Evolutionary conservation across 2,797 vertebrate species (phyloP).

Genomic region (Eulemur mongoz): DNA sequence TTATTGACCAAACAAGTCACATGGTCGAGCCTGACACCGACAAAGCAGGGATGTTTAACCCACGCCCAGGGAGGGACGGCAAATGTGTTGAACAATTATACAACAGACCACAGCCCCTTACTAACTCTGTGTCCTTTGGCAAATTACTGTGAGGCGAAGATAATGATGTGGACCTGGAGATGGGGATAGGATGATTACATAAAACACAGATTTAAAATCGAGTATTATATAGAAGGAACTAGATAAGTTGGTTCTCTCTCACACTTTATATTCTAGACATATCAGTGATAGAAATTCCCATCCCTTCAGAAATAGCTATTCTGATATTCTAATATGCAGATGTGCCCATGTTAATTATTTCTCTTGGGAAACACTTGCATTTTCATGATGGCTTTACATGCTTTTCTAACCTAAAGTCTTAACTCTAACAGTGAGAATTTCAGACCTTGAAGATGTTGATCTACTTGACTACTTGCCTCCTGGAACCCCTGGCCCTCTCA

Average conservation of each 20-base stretch:
- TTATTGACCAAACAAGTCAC: neutral
- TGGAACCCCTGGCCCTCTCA: neutral
- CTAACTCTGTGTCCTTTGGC: neutral
- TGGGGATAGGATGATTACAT: neutral
- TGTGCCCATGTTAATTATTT: neutral
- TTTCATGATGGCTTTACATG: neutral
- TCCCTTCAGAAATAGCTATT: neutral
- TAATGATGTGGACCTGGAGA: neutral
- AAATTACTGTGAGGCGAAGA: neutral
- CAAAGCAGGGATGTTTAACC: neutral
- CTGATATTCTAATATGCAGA: neutral
- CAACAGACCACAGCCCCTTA: neutral
- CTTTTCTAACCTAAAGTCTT: neutral
- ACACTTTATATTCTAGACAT: neutral
- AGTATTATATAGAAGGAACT: neutral
- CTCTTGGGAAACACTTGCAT: neutral
- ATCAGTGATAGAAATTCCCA: neutral
- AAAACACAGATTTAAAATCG: neutral
- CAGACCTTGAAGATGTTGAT: neutral
- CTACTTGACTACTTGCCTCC: neutral
- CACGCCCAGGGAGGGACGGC: neutral
- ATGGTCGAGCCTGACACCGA: neutral
- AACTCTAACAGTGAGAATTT: neutral
- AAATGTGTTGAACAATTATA: neutral
- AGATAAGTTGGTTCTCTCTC: neutral